Percentiles rank a stretch among this genome's conserved stretches.
Evolutionary conservation across 2,888 invertebrate genomes (phyloP).

Genomic region (Pandemis cinnamomeana): DNA sequence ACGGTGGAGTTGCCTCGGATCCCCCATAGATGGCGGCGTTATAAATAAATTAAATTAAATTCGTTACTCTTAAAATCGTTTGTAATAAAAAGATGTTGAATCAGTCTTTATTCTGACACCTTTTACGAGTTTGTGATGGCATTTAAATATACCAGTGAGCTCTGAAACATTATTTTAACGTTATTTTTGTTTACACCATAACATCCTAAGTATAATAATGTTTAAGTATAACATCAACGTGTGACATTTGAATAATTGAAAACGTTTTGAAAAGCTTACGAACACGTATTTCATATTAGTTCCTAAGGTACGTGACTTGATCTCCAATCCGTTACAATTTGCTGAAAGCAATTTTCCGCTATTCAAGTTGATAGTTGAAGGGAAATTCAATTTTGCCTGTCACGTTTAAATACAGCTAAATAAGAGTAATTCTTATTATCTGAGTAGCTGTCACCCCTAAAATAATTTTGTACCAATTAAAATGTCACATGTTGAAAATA

Average conservation of each 20-base stretch:
- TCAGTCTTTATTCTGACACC: conserved; percentile 33
- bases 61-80: conserved; percentile 35
- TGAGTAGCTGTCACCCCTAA: too few species aligned
- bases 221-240: not conserved
- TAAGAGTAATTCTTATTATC: too few species aligned
- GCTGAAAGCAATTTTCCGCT: not conserved
- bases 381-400: too few species aligned
- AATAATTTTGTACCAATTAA: too few species aligned
- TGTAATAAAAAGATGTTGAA: conserved; percentile 32
- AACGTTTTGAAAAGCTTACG: not conserved
- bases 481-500: not conserved
- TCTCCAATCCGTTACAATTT: not conserved
- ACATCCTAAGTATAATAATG: too few species aligned
- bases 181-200: not conserved
- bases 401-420: too few species aligned
- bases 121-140: conserved; percentile 23
- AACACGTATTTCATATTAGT: not conserved
- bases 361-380: not conserved
- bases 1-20: conserved; percentile 49
- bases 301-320: not conserved
- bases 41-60: conserved; percentile 40
- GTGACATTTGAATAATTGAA: too few species aligned
- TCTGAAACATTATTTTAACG: not conserved
- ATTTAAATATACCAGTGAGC: conserved; percentile 21
- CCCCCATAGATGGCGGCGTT: conserved; percentile 46